These are phyloP conservation scores for Ommatoiulus sabulosus DNA, from an alignment of 2,888 invertebrate species.

Conservation along the genomic window DNA sequence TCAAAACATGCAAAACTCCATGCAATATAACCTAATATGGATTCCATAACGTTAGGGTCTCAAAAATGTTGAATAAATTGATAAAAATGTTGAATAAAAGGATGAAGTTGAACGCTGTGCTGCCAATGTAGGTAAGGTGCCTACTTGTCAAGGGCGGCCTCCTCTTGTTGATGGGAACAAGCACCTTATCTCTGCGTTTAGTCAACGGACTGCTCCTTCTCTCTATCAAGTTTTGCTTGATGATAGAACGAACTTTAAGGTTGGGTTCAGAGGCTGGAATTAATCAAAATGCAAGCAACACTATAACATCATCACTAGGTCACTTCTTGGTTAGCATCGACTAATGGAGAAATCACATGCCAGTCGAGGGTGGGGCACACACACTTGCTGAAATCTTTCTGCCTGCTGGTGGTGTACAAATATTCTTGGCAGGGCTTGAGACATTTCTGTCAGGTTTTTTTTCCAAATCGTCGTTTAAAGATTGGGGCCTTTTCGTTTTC, in stretches of 20 bases:
- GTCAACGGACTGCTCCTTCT: slow-evolving; percentile 92
- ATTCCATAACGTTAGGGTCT: too few relatives aligned
- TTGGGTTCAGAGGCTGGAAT: slow-evolving; percentile 92
- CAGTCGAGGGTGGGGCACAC: neutral
- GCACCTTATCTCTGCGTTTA: slow-evolving; percentile 81
- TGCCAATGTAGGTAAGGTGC: slow-evolving; percentile 61
- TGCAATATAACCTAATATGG: neutral
- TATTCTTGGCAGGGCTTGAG: neutral
- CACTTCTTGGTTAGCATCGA: neutral
- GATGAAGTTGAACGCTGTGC: neutral
- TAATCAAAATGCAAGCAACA: slow-evolving; percentile 60
- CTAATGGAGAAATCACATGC: neutral
- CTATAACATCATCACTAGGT: slow-evolving; percentile 49
- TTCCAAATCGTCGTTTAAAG: neutral
- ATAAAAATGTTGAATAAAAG: neutral
- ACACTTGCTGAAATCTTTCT: neutral
- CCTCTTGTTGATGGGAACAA: slow-evolving; percentile 81
- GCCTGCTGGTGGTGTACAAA: neutral
- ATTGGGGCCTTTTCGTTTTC: neutral
- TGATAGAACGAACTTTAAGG: slow-evolving; percentile 72
- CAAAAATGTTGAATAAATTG: neutral
- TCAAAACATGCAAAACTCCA: neutral
- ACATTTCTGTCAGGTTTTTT: neutral
- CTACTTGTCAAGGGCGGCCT: slow-evolving; percentile 76
- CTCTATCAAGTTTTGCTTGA: slow-evolving; percentile 87